Base-by-base conservation (phyloP, 2,797 vertebrate species). In the Enteromius treurensis region DNA sequence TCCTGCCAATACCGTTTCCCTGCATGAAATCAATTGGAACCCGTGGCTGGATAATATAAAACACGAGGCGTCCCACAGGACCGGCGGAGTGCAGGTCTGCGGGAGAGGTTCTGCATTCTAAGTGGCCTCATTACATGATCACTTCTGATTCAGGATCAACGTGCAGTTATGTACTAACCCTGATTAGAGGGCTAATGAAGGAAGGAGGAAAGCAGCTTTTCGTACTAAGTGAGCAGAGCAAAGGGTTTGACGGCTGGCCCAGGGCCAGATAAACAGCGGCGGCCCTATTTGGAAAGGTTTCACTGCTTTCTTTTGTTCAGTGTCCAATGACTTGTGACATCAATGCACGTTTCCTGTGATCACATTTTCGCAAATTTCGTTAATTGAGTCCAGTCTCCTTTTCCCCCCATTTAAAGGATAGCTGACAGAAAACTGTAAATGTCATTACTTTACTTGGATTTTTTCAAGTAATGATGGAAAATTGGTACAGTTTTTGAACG, bases 111-210 rank as follows among this genome's bases (percentile, higher is more conserved):
- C 84, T 73, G 55, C 77, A 80, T 74, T 76, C 42, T 86, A 47
- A 80, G 55, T 77, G 10, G 78, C 67, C 68, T 79, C 76, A 69
- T 86, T 83, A 82, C 58, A 65, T 55, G 77, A 85, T 86, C 84
- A 83, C 80, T 86, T 58, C 77, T 51, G 80, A 85, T 82, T 81
- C 79, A 62, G 68, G 74, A 78, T 85, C 70, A 76, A 84, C 70
- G 55, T 49, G 65, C 42, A 64, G 80, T 85, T 85, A 79, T 82
- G 81, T 69, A 85, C 79, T 70, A 81, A 78, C 71, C 62, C 80
- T 87, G 88, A 90, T 85, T 86, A 81, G 69, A 86, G 76, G 70
- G 82, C 85, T 88, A 89, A 89, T 88, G 86, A 85, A 87, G 75
- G 60, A 67, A 85, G 60, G 60, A 81, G 82, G 77, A 87, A 89